These are phyloP conservation scores for Thumatha senex DNA, from an alignment of 2,888 invertebrate species.

Conservation along the genomic window DNA sequence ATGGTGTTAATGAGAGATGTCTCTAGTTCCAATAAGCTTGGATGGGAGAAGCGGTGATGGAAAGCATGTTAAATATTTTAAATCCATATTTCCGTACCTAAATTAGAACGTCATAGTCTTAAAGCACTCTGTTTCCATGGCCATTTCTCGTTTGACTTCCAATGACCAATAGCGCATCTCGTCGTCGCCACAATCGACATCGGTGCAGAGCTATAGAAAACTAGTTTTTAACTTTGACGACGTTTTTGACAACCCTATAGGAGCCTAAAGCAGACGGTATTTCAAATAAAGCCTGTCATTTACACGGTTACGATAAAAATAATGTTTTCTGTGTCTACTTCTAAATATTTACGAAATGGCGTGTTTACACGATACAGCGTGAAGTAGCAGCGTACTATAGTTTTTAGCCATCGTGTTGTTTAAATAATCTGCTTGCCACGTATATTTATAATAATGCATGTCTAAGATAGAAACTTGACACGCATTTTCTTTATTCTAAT, in stretches of 20 bases:
- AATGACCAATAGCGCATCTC: conserved; percentile 2
- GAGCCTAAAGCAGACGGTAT: not conserved
- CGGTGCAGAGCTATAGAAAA: conserved; percentile 3
- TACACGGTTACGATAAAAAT: too few relatives aligned
- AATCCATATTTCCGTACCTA: conserved; percentile 31
- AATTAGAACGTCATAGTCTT: conserved; percentile 5
- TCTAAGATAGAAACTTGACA: too few relatives aligned
- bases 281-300: not conserved
- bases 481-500: too few relatives aligned
- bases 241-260: not conserved
- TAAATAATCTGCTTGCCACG: too few relatives aligned
- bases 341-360: too few relatives aligned
- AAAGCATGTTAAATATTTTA: conserved; percentile 28
- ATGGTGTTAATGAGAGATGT: conserved; percentile 10
- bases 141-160: conserved; percentile 8
- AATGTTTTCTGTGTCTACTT: too few relatives aligned
- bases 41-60: conserved; percentile 16
- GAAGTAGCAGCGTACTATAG: too few relatives aligned
- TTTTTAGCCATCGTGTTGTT: too few relatives aligned
- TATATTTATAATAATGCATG: too few relatives aligned
- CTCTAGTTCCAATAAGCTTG: not conserved
- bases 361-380: too few relatives aligned
- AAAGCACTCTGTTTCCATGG: conserved; percentile 8
- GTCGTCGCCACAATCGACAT: not conserved
- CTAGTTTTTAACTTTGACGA: not conserved